A percentile compares a stretch with the other conserved stretches of the same genome.
Evolutionary conservation across 1,140 invertebrate genomes (phyloP).

Genomic region (Anoplolepis gracilipes): DNA sequence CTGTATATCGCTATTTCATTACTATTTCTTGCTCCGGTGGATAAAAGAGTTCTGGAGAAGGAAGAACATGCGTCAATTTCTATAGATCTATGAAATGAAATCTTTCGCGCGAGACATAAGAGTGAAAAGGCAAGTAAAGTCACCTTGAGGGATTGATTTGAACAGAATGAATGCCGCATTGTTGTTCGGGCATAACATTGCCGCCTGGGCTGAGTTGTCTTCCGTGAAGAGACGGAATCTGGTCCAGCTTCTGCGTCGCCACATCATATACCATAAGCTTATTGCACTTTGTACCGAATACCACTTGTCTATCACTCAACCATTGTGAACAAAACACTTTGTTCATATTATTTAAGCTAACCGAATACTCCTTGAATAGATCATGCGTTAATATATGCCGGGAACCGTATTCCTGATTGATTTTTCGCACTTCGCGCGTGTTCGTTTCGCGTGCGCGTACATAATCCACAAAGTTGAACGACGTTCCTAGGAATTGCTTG

Average conservation of each 20-base stretch:
- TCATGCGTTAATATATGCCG: slow-evolving; percentile 95
- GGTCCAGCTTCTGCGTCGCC: slow-evolving; percentile 88
- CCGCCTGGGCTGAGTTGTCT: slow-evolving; percentile 86
- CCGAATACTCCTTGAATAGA: slow-evolving; percentile 94
- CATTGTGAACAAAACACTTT: slow-evolving; percentile 99
- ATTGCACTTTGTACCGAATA: slow-evolving; percentile 98
- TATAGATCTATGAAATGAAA: neutral
- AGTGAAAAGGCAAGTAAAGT: neutral
- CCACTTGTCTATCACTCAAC: slow-evolving; percentile 97
- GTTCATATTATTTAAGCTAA: slow-evolving; percentile 95
- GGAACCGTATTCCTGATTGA: slow-evolving; percentile 92
- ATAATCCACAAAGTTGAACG: slow-evolving; percentile 95
- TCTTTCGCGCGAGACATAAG: neutral
- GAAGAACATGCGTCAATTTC: neutral
- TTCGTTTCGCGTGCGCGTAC: slow-evolving; percentile 91
- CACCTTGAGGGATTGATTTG: slow-evolving; percentile 96
- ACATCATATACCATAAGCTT: slow-evolving; percentile 90
- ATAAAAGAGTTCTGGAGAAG: slow-evolving; percentile 90
- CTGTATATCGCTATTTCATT: slow-evolving; percentile 97
- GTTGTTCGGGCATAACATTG: slow-evolving; percentile 87
- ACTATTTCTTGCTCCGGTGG: slow-evolving; percentile 96
- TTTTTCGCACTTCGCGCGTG: slow-evolving; percentile 89
- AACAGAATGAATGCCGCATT: slow-evolving; percentile 96
- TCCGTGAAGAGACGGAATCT: slow-evolving; percentile 93
- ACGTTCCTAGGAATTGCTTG: slow-evolving; percentile 91